These are phyloP conservation scores for Bucorvus abyssinicus DNA, from an alignment of 2,797 vertebrate genomes.

Conservation along the genomic window DNA sequence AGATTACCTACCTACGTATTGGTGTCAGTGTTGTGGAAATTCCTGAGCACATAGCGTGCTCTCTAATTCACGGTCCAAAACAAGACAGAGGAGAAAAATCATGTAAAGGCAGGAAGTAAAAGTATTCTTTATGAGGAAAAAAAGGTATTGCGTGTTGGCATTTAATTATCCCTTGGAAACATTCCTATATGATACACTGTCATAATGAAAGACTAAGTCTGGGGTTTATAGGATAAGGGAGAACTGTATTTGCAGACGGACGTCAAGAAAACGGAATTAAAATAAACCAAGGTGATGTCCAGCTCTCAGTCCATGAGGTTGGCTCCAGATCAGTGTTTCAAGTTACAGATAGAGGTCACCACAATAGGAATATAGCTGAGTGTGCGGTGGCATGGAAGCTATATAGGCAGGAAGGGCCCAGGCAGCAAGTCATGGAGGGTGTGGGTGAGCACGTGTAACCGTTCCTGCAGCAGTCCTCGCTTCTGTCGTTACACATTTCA, in stretches of 20 bases:
- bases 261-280: background rate
- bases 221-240: background rate
- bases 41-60: background rate
- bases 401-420: no score
- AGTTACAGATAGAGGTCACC: background rate
- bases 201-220: background rate
- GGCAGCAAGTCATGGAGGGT: background rate
- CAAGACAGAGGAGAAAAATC: background rate
- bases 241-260: background rate
- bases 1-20: background rate
- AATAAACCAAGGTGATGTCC: background rate
- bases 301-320: background rate
- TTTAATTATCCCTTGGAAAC: background rate
- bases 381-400: fast-evolving
- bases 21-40: background rate
- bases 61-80: background rate
- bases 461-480: background rate
- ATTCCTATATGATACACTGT: background rate
- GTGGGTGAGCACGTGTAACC: fast-evolving
- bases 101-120: background rate
- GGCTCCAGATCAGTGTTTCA: background rate
- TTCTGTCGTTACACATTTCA: background rate
- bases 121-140: background rate
- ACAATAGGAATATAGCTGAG: background rate
- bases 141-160: background rate